Evolutionary conservation across 2,888 invertebrate genomes (phyloP), one percentile per base, ranked within the genome.

Genomic region (Drosophila heteroneura): DNA sequence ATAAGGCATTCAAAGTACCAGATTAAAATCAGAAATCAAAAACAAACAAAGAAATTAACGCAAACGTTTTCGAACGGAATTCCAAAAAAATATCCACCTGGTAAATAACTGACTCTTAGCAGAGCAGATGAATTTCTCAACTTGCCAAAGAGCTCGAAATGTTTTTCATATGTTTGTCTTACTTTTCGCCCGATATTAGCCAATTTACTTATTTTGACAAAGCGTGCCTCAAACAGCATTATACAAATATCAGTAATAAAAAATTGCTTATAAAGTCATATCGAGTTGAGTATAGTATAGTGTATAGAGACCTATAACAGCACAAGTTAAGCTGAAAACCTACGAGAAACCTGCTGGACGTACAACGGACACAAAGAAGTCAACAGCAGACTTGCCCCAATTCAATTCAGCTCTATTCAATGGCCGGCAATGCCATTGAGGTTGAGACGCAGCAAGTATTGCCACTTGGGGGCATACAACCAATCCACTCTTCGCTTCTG

Each of bases 401-500:
- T 26, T 47, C 51, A 10, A 51, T 51, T 28, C 51, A 57, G 49
- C 60, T 51, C 44, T 62, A 49, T 73, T 74, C 52, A 49, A 53
- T 64, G 75, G 57, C 37, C 28, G 41, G 35, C 75, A 65, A 74
- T 68, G 72, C 59, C 77, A 73, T 76, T 76, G 58, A 35, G 51
- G 35, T 51, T 28, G 32, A 68, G 30, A 32, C 33, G 54, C 52
- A 37, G 22, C 3, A 49, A 35, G 49, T 30, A 30, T 28, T 16
- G 28, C 44, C 70, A 70, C 76, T 76, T 61, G 70, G 47, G 49
- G 16, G n/a, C 35, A 16, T 49, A 59, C 49, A 44, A 56, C 77
- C 19, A n/a, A 65, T 39, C 37, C 39, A 37, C 47, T 37, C 28
- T 26, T 41, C 37, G 57, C 32, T 37, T 51, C 14, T 51, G 52